These are phyloP conservation scores for Oxyruncus cristatus DNA, from an alignment of 2,113 vertebrate genomes.

Conservation along the genomic window DNA sequence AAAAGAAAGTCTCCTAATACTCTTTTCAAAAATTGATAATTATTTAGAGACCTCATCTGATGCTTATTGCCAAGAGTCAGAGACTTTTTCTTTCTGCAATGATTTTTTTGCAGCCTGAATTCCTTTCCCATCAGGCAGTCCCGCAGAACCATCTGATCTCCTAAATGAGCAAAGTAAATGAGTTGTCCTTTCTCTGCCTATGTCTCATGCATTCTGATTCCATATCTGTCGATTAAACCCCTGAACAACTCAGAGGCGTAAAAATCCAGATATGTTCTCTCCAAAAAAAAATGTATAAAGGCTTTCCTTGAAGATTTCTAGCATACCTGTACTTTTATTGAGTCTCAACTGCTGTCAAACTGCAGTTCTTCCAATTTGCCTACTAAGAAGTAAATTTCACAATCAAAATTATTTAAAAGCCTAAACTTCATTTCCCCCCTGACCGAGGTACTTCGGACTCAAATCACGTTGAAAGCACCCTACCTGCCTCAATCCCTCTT, in stretches of 20 bases:
- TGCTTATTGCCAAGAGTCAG: background rate
- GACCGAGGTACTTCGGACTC: background rate
- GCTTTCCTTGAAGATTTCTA: background rate
- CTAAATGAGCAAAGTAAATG: constrained; percentile 18
- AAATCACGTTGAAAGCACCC: background rate
- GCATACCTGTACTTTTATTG: background rate
- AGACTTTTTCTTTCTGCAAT: background rate
- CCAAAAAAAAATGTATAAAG: background rate
- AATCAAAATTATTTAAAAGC: background rate
- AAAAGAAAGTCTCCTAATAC: background rate
- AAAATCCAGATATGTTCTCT: background rate
- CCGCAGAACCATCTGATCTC: constrained; percentile 1
- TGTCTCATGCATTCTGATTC: background rate
- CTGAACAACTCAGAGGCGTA: background rate
- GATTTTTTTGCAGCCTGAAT: background rate
- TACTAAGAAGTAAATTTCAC: background rate
- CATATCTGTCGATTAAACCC: background rate
- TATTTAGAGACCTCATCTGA: background rate
- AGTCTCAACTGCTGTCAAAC: background rate
- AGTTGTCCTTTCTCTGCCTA: background rate
- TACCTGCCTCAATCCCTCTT: background rate
- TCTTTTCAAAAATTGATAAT: background rate
- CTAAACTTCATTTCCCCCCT: background rate
- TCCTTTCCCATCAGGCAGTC: background rate
- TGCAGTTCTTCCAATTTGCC: background rate